Base-by-base conservation (phyloP, 2,888 invertebrate genomes). In the Stratiomys singularior region DNA sequence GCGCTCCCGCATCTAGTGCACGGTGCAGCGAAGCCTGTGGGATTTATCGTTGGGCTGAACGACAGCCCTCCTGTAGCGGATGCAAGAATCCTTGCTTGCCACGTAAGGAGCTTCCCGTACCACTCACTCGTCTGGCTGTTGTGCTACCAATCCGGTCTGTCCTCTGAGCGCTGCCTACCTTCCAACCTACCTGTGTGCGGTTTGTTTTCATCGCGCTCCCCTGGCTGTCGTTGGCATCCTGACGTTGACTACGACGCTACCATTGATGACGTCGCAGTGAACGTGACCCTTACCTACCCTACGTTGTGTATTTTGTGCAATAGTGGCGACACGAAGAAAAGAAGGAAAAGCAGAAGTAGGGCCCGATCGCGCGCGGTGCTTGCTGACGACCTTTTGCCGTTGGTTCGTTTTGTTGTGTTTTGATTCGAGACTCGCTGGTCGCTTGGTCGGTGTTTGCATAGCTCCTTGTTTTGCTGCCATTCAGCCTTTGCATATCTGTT, bases 201-300 rank as follows among this genome's bases (percentile, higher is more conserved):
- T 58, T 58, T 74, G 74, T 74, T 69, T 46, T 69, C 69, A 15
- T 46, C 69, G 46, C 69, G 11, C n/a, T 47, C 23, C 69, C 69
- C 47, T 46, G 21, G 18, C 23, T 60, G 60, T 69, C 9, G 66
- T 7, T 37, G 66, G 66, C 30, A 66, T 66, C 28, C 66, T 28
- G 64, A 28, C 37, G 28, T 66, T 37, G 52, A 9, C 3, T 13
- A 4, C 37, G 66, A 27, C 28, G 37, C 37, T 37, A 11, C 27
- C 25, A 30, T 4, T 28, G 74, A 74, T 74, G 74, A 74, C 74
- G 74, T 56, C 72, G 72, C 52, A n/a, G 74, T 60, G 58, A 58
- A 44, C 74, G 60, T 72, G 58, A 72, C 74, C 74, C 74, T 74
- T 74, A 74, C 74, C 74, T 74, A 74, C 74, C 74, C 74, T 74